Evolutionary conservation across 1,140 invertebrate genomes (phyloP).

Genomic region (honey bee (Apis mellifera)): Amel_HAv3.1 CM009937.2:404501-405000

Average conservation of each 20-base stretch:
- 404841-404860: not conserved
- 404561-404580: constrained; percentile 69
- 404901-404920: constrained; percentile 75
- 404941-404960: constrained; percentile 79
- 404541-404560: constrained; percentile 54
- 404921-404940: constrained; percentile 72
- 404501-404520: constrained; percentile 76
- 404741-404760: not conserved
- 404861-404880: not conserved
- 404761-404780: constrained; percentile 21
- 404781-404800: constrained; percentile 2
- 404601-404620: constrained; percentile 68
- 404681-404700: not conserved
- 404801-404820: constrained; percentile 26
- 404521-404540: constrained; percentile 79
- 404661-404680: constrained; percentile 1
- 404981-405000: constrained; percentile 79
- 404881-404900: constrained; percentile 45
- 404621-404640: constrained; percentile 51
- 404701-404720: not conserved
- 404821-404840: constrained; percentile 22
- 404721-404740: not conserved
- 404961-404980: constrained; percentile 82
- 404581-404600: constrained; percentile 72
- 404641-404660: not conserved